Base-by-base conservation (phyloP, 2,113 vertebrate genomes). In the Halcyon malimbica region DNA sequence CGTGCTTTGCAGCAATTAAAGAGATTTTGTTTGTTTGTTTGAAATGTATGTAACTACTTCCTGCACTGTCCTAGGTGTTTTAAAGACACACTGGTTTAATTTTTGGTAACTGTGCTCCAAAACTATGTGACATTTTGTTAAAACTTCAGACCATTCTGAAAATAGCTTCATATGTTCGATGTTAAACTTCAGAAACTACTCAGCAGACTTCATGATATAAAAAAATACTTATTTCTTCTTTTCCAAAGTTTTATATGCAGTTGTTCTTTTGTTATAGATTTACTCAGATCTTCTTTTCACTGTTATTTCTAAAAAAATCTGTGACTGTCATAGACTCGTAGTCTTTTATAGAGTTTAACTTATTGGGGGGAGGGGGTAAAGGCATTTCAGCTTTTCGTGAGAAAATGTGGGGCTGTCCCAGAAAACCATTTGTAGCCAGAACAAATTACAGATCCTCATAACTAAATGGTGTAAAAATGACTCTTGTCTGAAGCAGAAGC, bases 271-370 rank as follows among this genome's bases (percentile, higher is more conserved):
- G 93, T 94, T 94, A 82, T 44, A 84, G 92, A 79, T 96, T 81
- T 93, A 70, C 31, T 83, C 86, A 29, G 67, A 92, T 94, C 91
- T 96, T 97, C 90, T 97, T 93, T 96, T 96, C 93, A 80, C 93
- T 94, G 89, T 96, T 97, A 31, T 98, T 97, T 97, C 97, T 98
- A 97, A 97, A 89, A 92, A 25, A 91, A 25, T 91, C 93, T 95
- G 79, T 95, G 93, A 85, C 95, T 97, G 96, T 97, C 96, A 81
- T 90, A 95, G 91, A 85, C 77, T 96, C 95, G 78, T 93, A 85
- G 92, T 95, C 98, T 97, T 98, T 97, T 98, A 96, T 96, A 98
- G 91, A 96, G 60, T 92, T 94, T 98, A 98, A 97, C 95, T 98
- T 98, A 98, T 96, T 98, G 94, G 95, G 91, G 96, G 95, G 89